A percentile compares a stretch with the other conserved stretches of the same genome.
phyloP scores from a whole-genome alignment of 2,888 invertebrate genomes.

The Allacma fusca region DNA sequence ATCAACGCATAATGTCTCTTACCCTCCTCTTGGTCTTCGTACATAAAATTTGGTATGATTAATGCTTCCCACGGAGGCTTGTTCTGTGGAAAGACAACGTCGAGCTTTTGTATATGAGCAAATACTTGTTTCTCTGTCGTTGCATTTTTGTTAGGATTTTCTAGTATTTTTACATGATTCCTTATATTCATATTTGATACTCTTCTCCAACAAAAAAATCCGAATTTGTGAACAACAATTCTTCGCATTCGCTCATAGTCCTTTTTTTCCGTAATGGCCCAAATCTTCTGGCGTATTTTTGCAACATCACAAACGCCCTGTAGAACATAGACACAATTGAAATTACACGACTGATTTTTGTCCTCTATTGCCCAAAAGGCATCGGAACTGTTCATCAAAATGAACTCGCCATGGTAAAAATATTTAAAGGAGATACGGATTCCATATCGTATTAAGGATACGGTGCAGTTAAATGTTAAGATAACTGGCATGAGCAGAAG shows the following conservation, averaged over 20 bases:
- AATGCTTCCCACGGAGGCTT: constrained; percentile 59
- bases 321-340: constrained; percentile 57
- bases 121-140: constrained; percentile 52
- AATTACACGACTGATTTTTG: constrained; percentile 54
- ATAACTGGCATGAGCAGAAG: constrained; percentile 30
- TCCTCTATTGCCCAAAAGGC: constrained; percentile 54
- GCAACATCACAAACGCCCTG: constrained; percentile 53
- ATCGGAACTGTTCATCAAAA: constrained; percentile 44
- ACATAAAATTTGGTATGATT: constrained; percentile 54
- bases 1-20: constrained; percentile 53
- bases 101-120: constrained; percentile 49
- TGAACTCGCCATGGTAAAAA: neutral
- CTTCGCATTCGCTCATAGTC: constrained; percentile 55
- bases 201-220: constrained; percentile 55
- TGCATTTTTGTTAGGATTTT: neutral
- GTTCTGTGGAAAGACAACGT: constrained; percentile 51
- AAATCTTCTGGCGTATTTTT: constrained; percentile 50
- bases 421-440: constrained; percentile 32
- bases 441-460: neutral
- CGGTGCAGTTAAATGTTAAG: neutral
- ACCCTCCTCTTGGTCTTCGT: constrained; percentile 39
- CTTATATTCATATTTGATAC: constrained; percentile 48
- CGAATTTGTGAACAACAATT: constrained; percentile 51
- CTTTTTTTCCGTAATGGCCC: constrained; percentile 24
- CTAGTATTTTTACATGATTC: constrained; percentile 51